A percentile compares a stretch with the other conserved stretches of the same genome.
Evolutionary conservation across 2,797 vertebrate species (phyloP).

Genomic region (Triplophysa bombifrons): DNA sequence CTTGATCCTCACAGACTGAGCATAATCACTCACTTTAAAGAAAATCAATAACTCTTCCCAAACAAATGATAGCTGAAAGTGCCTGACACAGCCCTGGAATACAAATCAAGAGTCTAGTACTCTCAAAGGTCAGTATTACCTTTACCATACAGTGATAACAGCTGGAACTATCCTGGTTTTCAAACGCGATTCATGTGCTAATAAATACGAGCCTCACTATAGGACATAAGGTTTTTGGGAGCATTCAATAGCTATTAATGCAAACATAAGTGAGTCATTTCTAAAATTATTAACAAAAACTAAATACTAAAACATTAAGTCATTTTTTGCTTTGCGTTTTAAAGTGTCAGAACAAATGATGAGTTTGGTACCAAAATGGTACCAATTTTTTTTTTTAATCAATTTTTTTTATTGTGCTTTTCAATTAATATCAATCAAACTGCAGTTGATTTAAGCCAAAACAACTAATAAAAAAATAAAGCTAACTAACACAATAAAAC

Average conservation of each 20-base stretch:
- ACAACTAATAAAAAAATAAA: too few species aligned
- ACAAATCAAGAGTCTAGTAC: slow-evolving; percentile 48
- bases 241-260: neutral
- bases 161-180: neutral
- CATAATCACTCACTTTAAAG: slow-evolving; percentile 56
- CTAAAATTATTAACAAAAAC: neutral
- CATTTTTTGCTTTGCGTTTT: neutral
- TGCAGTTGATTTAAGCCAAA: too few species aligned
- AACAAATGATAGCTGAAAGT: slow-evolving; percentile 55
- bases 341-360: neutral
- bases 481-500: too few species aligned
- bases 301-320: neutral
- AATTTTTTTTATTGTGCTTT: too few species aligned
- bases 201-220: neutral
- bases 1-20: slow-evolving; percentile 47
- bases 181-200: neutral
- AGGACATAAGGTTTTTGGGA: neutral
- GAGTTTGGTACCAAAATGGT: too few species aligned
- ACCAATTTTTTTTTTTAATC: too few species aligned
- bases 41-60: slow-evolving; percentile 60
- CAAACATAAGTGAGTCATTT: neutral
- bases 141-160: slow-evolving; percentile 32
- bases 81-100: slow-evolving; percentile 41
- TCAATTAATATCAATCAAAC: too few species aligned
- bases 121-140: slow-evolving; percentile 48